Evolutionary conservation across 2,797 vertebrate species (phyloP), one percentile per base, ranked within the genome.

Genomic region (Hylomyscus alleni): DNA sequence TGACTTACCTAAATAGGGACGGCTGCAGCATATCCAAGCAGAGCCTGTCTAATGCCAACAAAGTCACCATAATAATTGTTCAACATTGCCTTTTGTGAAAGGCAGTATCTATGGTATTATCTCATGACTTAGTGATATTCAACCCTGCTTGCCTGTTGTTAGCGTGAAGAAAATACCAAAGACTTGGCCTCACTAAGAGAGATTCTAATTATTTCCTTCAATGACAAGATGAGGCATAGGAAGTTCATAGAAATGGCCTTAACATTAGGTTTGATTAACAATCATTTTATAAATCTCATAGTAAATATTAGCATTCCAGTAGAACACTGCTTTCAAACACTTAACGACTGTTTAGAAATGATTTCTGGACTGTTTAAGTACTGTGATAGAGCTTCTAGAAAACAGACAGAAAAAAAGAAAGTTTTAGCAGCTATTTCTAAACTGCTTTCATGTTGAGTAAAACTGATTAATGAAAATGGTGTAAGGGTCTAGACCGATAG

Each of bases 61-160:
- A 31, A 78, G 37, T 37, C 31, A 15, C 75, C 12, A 15, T 58
- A 54, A 2, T 73, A 9, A 20, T 69, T 65, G 24, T 37, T 94
- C 60, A 83, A 0, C 31, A 62, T 50, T 56, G 54, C 22, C 24
- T 76, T 10, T 37, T 72, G 7, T 9, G 47, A 92, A 81, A 29
- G 26, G 5, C 37, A 20, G 1, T 20, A 1, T 3, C 44, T 81
- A 1, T n/a, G 1, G 1, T 5, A 50, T 81, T 72, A 4, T 60
- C 37, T 92, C 85, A 29, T 73, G 34, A 88, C 37, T 82, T 60
- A 26, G 26, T 29, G 13, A 19, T 47, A 87, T n/a, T 78, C 87
- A 73, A 17, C 0, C 15, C 34, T 77, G 12, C 54, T 3, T 76
- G 6, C 1, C 0, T 15, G 8, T 24, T 37, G n/a, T 72, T 52